A percentile compares a stretch with the other conserved stretches of the same genome.
phyloP scores from a whole-genome alignment of 2,888 invertebrate species.

The Esperia sulphurella region DNA sequence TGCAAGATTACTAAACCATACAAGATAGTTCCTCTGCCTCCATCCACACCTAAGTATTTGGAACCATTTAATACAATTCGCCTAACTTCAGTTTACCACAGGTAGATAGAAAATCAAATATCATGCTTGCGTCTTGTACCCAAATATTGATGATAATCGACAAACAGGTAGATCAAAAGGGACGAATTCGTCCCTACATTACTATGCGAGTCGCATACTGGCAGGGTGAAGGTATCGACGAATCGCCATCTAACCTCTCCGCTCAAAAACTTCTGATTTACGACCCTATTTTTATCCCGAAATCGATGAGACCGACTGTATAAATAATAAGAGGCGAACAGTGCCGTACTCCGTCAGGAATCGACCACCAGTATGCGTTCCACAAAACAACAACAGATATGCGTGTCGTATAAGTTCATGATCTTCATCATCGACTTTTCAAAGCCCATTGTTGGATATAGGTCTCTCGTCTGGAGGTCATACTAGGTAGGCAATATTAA shows the following conservation, averaged over 20 bases:
- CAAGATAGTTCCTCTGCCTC: too few species aligned
- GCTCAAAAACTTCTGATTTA: conserved; percentile 34
- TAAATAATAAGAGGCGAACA: conserved; percentile 1
- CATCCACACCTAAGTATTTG: too few species aligned
- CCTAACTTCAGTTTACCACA: too few species aligned
- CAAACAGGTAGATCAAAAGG: conserved; percentile 13
- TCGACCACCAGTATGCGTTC: too few species aligned
- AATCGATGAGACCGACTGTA: conserved; percentile 9
- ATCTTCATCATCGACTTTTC: not conserved
- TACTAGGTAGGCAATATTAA: too few species aligned
- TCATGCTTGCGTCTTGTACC: too few species aligned
- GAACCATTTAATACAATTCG: too few species aligned
- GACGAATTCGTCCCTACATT: conserved; percentile 21
- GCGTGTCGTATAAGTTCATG: not conserved
- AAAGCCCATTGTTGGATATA: too few species aligned
- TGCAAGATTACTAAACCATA: too few species aligned
- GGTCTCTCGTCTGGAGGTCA: too few species aligned
- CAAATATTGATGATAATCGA: not conserved
- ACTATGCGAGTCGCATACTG: conserved; percentile 27
- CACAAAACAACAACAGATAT: not conserved
- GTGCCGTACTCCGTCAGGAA: not conserved
- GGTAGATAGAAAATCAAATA: too few species aligned
- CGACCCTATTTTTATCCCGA: conserved; percentile 23
- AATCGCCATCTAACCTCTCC: conserved; percentile 22
- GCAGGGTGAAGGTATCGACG: conserved; percentile 23